Evolutionary conservation across 2,113 vertebrate species (phyloP).

Genomic region (Cranoglanis bouderius): DNA sequence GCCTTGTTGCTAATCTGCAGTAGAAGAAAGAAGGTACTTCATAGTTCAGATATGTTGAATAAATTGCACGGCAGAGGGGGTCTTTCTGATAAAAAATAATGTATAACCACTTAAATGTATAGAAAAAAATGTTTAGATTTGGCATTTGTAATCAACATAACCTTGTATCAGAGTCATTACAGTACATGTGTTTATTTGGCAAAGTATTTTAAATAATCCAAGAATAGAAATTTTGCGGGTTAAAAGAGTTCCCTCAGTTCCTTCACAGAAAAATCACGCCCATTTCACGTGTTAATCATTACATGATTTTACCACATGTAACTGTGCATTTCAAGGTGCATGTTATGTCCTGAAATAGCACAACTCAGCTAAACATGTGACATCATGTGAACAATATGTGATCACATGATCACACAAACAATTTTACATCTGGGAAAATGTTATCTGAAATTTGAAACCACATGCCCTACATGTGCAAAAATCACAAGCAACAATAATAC

Average conservation of each 20-base stretch:
- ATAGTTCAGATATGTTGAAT: background rate
- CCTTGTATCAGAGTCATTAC: background rate
- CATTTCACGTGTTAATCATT: background rate
- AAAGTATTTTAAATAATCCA: background rate
- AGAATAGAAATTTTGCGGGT: background rate
- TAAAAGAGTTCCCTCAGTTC: background rate
- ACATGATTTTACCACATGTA: background rate
- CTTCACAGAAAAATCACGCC: background rate
- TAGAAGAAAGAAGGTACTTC: slow-evolving; percentile 3
- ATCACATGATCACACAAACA: background rate
- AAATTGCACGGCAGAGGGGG: background rate
- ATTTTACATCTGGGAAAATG: background rate
- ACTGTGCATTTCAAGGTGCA: background rate
- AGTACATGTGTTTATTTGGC: slow-evolving; percentile 2
- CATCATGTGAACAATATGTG: background rate
- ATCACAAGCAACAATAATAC: background rate
- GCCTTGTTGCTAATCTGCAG: slow-evolving; percentile 34
- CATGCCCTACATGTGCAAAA: background rate
- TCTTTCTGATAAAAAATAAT: background rate
- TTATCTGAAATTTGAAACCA: background rate
- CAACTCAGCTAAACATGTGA: background rate
- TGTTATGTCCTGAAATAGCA: background rate
- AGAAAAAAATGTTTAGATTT: no score
- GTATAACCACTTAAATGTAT: background rate
- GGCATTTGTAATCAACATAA: slow-evolving; percentile 13